Evolutionary conservation across 2,888 invertebrate genomes (phyloP).

Genomic region (Bruchidius siliquastri): DNA sequence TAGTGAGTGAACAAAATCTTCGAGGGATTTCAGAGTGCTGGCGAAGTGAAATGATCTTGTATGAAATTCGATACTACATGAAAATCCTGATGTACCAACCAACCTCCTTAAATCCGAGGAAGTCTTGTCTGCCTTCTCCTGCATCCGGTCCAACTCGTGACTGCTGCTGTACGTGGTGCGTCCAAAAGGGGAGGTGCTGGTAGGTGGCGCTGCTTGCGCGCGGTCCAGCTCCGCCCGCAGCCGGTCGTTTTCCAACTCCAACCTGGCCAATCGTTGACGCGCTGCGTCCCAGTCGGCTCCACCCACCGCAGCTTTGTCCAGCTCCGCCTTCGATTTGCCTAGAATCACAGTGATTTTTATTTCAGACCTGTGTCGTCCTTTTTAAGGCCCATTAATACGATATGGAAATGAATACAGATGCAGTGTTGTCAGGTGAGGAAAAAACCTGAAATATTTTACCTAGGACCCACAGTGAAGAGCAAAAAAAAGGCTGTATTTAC

Average conservation of each 20-base stretch:
- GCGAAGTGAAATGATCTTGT: no score
- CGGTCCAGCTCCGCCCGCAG: slow-evolving; percentile 76
- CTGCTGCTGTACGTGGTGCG: slow-evolving; percentile 72
- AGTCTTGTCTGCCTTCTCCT: slow-evolving; percentile 81
- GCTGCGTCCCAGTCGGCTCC: slow-evolving; percentile 87
- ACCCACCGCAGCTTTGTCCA: slow-evolving; percentile 85
- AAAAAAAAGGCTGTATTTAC: no score
- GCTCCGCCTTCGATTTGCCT: slow-evolving; percentile 89
- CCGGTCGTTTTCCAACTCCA: slow-evolving; percentile 87
- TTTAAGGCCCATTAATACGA: no score
- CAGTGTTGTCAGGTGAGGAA: no score
- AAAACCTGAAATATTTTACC: no score
- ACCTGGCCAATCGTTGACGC: slow-evolving; percentile 74
- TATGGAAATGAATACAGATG: no score
- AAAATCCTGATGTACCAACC: neutral
- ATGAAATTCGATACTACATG: no score
- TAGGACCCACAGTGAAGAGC: no score
- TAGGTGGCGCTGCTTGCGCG: slow-evolving; percentile 17
- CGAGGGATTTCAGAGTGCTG: no score
- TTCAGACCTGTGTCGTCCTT: no score
- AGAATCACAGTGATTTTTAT: neutral
- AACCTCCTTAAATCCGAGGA: slow-evolving; percentile 69
- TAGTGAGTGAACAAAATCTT: no score
- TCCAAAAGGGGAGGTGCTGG: slow-evolving; percentile 75
- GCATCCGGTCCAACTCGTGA: slow-evolving; percentile 70